Percentiles rank a stretch among this genome's conserved stretches.
These are phyloP conservation scores for Metalampra italica DNA, from an alignment of 2,888 invertebrate genomes.

Conservation along the genomic window DNA sequence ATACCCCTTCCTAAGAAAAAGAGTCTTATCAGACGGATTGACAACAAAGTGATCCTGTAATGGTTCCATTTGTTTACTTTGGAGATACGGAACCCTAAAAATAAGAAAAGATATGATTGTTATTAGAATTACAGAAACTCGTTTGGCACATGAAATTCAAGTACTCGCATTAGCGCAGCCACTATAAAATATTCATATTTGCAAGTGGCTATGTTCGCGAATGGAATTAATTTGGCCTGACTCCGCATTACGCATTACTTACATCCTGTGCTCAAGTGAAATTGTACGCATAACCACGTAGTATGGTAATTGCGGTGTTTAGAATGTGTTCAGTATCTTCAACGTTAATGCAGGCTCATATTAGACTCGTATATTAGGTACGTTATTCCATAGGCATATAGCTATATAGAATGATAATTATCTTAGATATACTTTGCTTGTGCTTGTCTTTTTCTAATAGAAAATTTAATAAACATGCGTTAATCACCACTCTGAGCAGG, in stretches of 20 bases:
- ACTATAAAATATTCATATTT: conserved; percentile 3
- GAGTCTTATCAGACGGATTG: too few relatives aligned
- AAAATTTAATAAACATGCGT: too few relatives aligned
- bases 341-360: background rate
- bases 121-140: too few relatives aligned
- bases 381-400: background rate
- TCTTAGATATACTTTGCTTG: too few relatives aligned
- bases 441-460: too few relatives aligned
- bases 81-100: too few relatives aligned
- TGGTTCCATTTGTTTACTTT: too few relatives aligned
- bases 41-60: too few relatives aligned
- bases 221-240: conserved; percentile 6
- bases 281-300: conserved; percentile 7
- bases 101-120: too few relatives aligned
- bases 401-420: background rate
- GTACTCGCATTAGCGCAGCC: background rate
- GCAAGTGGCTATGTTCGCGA: background rate
- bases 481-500: too few relatives aligned
- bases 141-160: too few relatives aligned
- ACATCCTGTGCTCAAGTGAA: background rate
- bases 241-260: conserved; percentile 6
- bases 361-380: background rate
- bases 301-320: conserved; percentile 6
- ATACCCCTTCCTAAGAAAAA: too few relatives aligned
- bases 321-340: background rate